Evolutionary conservation across 2,888 invertebrate species (phyloP).

Genomic region (Xylophagus ater): DNA sequence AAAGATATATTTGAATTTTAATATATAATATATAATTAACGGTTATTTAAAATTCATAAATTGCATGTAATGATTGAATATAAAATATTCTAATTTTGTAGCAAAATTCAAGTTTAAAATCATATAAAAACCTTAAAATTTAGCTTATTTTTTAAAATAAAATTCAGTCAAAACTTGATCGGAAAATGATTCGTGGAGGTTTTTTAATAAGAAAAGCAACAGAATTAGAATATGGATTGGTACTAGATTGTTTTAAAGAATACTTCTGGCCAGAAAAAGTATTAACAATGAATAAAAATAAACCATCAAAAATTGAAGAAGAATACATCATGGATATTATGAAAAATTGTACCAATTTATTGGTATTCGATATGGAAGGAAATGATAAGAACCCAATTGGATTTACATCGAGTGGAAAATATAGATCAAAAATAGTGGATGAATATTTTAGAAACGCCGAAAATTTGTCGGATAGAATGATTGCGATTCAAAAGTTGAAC

Average conservation of each 20-base stretch:
- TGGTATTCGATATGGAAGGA: constrained; percentile 15
- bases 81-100: too few relatives aligned
- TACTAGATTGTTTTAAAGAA: constrained; percentile 16
- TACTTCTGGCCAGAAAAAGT: constrained; percentile 20
- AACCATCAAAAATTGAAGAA: constrained; percentile 17
- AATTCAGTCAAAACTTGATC: too few relatives aligned
- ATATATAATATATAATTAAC: too few relatives aligned
- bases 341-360: constrained; percentile 13
- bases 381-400: constrained; percentile 8
- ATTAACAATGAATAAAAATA: constrained; percentile 14
- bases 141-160: too few relatives aligned
- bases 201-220: constrained; percentile 14
- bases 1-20: too few relatives aligned
- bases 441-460: constrained; percentile 8
- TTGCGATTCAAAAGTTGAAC: too few relatives aligned
- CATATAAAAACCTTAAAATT: too few relatives aligned
- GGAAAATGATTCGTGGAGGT: too few relatives aligned
- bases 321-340: constrained; percentile 13
- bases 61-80: too few relatives aligned
- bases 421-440: constrained; percentile 1
- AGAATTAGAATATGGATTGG: constrained; percentile 11
- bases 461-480: constrained; percentile 1
- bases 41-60: too few relatives aligned
- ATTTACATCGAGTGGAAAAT: constrained; percentile 9
- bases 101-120: too few relatives aligned